Base-by-base conservation (phyloP, 2,797 vertebrate species). In the Apogon talboti region DNA sequence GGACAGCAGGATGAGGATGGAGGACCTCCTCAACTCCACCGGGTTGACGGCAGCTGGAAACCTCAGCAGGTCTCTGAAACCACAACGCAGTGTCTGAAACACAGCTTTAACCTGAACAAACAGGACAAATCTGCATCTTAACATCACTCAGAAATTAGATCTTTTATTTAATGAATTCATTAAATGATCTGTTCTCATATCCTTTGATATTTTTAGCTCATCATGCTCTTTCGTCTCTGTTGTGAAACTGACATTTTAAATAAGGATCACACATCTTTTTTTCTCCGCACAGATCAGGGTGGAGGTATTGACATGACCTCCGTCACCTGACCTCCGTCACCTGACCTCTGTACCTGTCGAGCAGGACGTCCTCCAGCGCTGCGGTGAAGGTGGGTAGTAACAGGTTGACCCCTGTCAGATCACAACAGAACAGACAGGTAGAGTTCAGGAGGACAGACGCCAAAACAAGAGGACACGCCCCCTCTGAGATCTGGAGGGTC, bases 371-470 rank as follows among this genome's bases (percentile, higher is more conserved):
- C 91, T 98, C 96, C 84, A 98, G 91, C 76, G 95, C 95, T 24
- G 95, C 95, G 86, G 95, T 95, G 88, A 96, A 96, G 75, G 96
- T 94, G 11, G 95, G 95, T 81, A 97, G 94, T 85, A 98, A 92
- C 51, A 97, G 93, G 85, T 96, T 95, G 72, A 98, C 94, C 63
- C 97, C 96, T 78, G 94, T 95, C 74, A 98, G 92, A 88, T 98
- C 96, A 77, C 95, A 95, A 92, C 96, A 97, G 93, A 98, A 98
- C 82, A 98, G 92, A 76, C 93, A 86, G 76, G 95, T 94, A 30
- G 96, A 98, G 91, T 98, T 98, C 69, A 98, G 84, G 82, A 98
- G 95, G 84, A 98, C 91, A 79, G 95, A 96, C 86, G 96, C 95
- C 71, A 96, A 90, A 51, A 98, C 96, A 0, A 94, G 92, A 74